A percentile compares a stretch with the other conserved stretches of the same genome.
Conservation (phyloP, 2,888 invertebrate genomes). For the Halictus quadricinctus region DNA sequence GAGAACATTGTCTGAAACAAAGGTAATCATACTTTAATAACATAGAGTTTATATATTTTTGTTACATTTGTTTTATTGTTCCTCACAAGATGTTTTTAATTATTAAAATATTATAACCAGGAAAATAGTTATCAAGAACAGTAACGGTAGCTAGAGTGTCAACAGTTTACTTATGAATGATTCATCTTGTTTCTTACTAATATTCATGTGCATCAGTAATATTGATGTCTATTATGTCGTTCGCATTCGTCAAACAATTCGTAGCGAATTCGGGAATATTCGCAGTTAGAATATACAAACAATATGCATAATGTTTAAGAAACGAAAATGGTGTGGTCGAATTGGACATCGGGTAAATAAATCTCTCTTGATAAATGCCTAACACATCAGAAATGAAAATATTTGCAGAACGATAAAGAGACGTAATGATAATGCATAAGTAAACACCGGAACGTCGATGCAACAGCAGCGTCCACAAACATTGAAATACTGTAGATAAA, state of each 20-base stretch:
- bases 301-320: background rate
- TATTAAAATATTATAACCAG: background rate
- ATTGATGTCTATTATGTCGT: background rate
- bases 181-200: background rate
- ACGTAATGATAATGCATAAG: background rate
- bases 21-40: background rate
- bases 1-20: slow-evolving; percentile 63
- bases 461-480: background rate
- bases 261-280: background rate
- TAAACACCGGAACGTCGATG: background rate
- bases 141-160: background rate
- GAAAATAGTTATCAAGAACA: background rate
- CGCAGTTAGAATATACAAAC: background rate
- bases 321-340: background rate
- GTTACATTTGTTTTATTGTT: too few relatives aligned
- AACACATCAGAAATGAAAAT: background rate
- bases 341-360: background rate
- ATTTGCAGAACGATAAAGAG: background rate
- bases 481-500: background rate
- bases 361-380: background rate
- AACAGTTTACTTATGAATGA: background rate
- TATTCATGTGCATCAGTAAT: background rate
- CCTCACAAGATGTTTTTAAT: background rate
- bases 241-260: background rate
- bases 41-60: background rate